Conservation (phyloP, 1,140 invertebrate species). For the Batillaria attramentaria region DNA sequence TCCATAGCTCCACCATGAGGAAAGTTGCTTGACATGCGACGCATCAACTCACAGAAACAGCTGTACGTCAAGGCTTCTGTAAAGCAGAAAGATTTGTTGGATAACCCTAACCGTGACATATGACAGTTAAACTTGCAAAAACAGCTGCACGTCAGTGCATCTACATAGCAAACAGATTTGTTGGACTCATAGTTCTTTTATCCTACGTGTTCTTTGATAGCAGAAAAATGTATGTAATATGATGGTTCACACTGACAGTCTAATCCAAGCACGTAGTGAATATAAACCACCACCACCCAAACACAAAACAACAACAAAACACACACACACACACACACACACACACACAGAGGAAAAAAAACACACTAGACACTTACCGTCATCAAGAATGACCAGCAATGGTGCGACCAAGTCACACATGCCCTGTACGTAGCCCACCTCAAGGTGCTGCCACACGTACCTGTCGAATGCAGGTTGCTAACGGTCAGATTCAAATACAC, state of each 20-base stretch:
- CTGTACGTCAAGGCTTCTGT: conserved; percentile 90
- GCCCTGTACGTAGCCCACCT: conserved; percentile 84
- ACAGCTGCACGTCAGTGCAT: background rate
- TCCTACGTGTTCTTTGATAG: background rate
- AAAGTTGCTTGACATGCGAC: conserved; percentile 91
- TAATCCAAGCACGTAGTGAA: too few species aligned
- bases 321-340: background rate
- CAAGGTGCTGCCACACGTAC: conserved; percentile 94
- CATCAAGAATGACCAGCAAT: conserved; percentile 91
- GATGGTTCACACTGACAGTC: too few species aligned
- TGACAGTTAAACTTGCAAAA: background rate
- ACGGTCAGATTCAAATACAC: too few species aligned
- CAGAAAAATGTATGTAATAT: background rate
- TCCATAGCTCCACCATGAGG: conserved; percentile 95
- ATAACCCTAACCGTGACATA: background rate
- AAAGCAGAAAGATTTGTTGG: conserved; percentile 28
- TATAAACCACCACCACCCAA: too few species aligned
- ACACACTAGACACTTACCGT: conserved; percentile 73
- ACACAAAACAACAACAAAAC: background rate
- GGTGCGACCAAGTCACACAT: conserved; percentile 97
- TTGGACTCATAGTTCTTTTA: too few species aligned
- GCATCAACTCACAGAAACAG: conserved; percentile 92
- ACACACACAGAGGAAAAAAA: background rate
- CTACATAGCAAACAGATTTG: too few species aligned
- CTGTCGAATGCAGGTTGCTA: too few species aligned